phyloP scores from a whole-genome alignment of 2,888 invertebrate genomes.

The Cryptocephalus moraei region DNA sequence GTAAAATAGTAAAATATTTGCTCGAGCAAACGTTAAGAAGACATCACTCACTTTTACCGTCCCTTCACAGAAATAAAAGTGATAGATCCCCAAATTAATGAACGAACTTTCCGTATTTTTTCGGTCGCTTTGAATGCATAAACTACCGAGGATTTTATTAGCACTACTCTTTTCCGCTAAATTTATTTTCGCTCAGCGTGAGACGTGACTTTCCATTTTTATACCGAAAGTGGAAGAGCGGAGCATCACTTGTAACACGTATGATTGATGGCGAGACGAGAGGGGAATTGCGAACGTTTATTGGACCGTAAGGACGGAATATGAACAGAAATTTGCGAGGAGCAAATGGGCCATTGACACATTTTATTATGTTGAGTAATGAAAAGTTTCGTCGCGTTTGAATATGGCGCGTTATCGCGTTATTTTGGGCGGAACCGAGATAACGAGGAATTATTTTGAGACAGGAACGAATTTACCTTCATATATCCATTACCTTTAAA shows the following conservation, averaged over 20 bases:
- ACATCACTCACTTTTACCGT: constrained; percentile 4
- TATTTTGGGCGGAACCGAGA: too few species aligned
- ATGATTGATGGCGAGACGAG: background rate
- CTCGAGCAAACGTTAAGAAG: too few species aligned
- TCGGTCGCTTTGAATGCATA: constrained; percentile 11
- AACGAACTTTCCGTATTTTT: constrained; percentile 10
- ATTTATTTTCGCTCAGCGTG: constrained; percentile 5
- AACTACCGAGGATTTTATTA: constrained; percentile 14
- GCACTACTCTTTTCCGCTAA: constrained; percentile 6
- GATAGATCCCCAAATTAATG: constrained; percentile 16
- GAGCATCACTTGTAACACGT: background rate
- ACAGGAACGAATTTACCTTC: too few species aligned
- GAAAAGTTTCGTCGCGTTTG: too few species aligned
- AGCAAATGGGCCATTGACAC: too few species aligned
- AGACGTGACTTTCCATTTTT: background rate
- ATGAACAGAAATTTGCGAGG: too few species aligned
- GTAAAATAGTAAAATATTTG: too few species aligned
- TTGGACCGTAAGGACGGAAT: background rate
- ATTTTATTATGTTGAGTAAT: too few species aligned
- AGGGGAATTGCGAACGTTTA: background rate
- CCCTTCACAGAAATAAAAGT: constrained; percentile 12
- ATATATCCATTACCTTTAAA: too few species aligned
- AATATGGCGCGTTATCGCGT: too few species aligned
- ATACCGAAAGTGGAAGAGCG: background rate
- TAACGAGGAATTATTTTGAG: too few species aligned